These are phyloP conservation scores for Amphimallon solstitiale DNA, from an alignment of 2,888 invertebrate genomes.

Conservation along the genomic window DNA sequence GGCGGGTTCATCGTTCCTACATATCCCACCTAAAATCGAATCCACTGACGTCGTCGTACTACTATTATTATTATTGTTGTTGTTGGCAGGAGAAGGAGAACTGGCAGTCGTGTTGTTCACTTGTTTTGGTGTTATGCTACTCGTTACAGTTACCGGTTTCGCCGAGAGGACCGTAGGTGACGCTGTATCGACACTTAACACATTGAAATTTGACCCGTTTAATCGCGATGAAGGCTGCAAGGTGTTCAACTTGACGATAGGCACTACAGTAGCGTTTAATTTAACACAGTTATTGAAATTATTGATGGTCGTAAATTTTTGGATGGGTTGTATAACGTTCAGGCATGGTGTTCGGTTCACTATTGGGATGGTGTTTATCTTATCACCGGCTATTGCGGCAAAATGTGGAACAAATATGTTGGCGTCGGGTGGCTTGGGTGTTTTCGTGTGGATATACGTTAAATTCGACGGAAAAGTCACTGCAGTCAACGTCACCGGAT, in stretches of 20 bases:
- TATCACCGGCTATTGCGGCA: slow-evolving; percentile 56
- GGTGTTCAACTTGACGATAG: slow-evolving; percentile 62
- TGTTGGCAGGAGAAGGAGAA: not conserved
- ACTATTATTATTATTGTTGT: slow-evolving; percentile 44
- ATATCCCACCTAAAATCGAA: slow-evolving; percentile 40
- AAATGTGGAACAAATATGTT: slow-evolving; percentile 59
- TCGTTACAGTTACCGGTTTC: slow-evolving; percentile 47
- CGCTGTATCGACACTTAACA: slow-evolving; percentile 59
- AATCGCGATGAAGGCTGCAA: slow-evolving; percentile 54
- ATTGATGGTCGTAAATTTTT: slow-evolving; percentile 58
- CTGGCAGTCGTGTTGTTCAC: slow-evolving; percentile 49
- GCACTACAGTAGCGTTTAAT: slow-evolving; percentile 63
- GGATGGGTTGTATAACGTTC: slow-evolving; percentile 59
- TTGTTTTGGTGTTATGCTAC: slow-evolving; percentile 40
- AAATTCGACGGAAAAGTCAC: slow-evolving; percentile 59
- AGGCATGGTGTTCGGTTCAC: slow-evolving; percentile 59
- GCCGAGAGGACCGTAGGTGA: slow-evolving; percentile 60
- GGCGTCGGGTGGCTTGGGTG: slow-evolving; percentile 59
- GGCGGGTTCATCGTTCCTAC: slow-evolving; percentile 43
- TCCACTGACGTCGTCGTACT: slow-evolving; percentile 34
- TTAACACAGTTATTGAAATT: slow-evolving; percentile 59
- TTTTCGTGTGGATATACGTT: slow-evolving; percentile 61
- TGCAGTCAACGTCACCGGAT: slow-evolving; percentile 59
- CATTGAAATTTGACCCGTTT: slow-evolving; percentile 50
- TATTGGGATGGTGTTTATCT: slow-evolving; percentile 58